phyloP scores from a whole-genome alignment of 1,140 invertebrate species.

The Hylaeus volcanicus region DNA sequence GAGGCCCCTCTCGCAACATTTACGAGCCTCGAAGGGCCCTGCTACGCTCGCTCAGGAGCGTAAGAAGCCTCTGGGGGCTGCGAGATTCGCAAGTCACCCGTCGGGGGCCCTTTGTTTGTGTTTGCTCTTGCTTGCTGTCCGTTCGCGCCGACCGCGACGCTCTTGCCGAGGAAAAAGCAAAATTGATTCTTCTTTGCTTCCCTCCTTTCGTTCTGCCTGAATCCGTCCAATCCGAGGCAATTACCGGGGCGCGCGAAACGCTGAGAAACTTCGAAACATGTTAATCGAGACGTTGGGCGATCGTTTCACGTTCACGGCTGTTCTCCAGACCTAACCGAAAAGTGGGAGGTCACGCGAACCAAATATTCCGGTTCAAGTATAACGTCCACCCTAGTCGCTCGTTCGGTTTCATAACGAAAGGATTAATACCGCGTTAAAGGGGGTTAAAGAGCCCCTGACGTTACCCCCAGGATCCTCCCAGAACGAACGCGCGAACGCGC shows the following conservation, averaged over 20 bases:
- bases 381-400: no score
- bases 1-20: conserved; percentile 61
- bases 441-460: no score
- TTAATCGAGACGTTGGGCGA: conserved; percentile 10
- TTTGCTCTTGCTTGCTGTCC: conserved; percentile 71
- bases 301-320: not conserved
- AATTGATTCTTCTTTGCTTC: conserved; percentile 76
- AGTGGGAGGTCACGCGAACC: no score
- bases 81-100: conserved; percentile 72
- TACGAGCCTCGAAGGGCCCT: conserved; percentile 59
- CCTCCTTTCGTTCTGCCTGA: conserved; percentile 37
- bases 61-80: conserved; percentile 61
- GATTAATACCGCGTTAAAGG: no score
- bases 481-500: not conserved
- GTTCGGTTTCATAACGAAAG: no score
- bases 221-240: conserved; percentile 1
- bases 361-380: no score
- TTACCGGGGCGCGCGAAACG: not conserved
- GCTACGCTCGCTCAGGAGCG: conserved; percentile 51
- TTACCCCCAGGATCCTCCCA: not conserved
- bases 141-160: conserved; percentile 38
- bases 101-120: conserved; percentile 67
- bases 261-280: not conserved
- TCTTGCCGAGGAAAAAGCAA: conserved; percentile 68
- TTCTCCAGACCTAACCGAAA: no score